These are phyloP conservation scores for Megaptera novaeangliae DNA, from an alignment of 2,113 vertebrate species.

Conservation along the genomic window DNA sequence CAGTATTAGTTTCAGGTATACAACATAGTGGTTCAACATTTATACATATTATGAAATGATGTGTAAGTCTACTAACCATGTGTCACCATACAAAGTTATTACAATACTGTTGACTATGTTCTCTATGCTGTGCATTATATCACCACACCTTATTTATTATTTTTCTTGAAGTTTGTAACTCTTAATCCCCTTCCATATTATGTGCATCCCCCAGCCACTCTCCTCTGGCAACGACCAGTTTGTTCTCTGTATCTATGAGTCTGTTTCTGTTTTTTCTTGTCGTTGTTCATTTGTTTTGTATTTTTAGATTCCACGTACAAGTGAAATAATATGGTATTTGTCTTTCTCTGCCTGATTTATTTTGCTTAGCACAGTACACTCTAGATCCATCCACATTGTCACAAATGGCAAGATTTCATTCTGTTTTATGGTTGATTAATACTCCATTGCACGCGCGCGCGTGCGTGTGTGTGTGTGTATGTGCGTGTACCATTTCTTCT, in stretches of 20 bases:
- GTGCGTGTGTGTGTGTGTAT: accelerated
- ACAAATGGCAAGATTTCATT: not conserved
- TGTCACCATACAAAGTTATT: not conserved
- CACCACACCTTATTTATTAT: not conserved
- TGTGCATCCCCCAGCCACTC: not conserved
- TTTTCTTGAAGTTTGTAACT: not conserved
- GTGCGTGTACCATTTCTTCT: not conserved
- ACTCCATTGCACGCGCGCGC: not conserved
- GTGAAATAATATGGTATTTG: not conserved
- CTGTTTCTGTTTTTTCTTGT: not conserved
- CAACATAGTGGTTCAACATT: not conserved
- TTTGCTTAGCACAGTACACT: no score
- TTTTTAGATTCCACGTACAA: not conserved
- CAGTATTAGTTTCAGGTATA: not conserved
- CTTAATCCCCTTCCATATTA: not conserved
- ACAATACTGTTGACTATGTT: not conserved
- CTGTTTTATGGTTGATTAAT: not conserved
- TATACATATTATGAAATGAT: not conserved
- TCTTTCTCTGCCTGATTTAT: not conserved
- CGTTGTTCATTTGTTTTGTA: not conserved
- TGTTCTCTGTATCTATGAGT: not conserved
- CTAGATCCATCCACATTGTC: not conserved
- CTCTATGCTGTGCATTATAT: not conserved
- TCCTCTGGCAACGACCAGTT: not conserved
- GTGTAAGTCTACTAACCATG: not conserved